Conservation (phyloP, 92 coral and sea anemone species). For the Epizoanthus fatuus region DNA sequence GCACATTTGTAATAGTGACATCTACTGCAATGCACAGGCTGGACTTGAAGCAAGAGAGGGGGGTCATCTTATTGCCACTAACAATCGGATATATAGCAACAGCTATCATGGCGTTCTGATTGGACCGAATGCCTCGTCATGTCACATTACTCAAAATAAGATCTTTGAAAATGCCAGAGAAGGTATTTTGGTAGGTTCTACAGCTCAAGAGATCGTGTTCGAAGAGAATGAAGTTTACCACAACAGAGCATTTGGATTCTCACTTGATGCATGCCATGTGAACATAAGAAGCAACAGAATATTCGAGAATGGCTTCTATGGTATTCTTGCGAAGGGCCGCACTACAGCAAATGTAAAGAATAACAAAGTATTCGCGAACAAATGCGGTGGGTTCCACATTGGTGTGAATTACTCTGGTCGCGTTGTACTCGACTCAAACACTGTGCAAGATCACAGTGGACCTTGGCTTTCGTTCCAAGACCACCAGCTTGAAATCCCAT, state of each 20-base stretch:
- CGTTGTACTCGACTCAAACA: constrained; percentile 62
- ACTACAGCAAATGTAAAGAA: constrained; percentile 58
- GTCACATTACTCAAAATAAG: constrained; percentile 52
- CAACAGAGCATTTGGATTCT: constrained; percentile 77
- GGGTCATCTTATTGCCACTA: constrained; percentile 56
- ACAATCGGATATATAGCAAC: constrained; percentile 62
- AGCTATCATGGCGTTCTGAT: constrained; percentile 65
- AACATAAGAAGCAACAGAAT: constrained; percentile 49
- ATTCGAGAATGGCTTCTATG: constrained; percentile 80
- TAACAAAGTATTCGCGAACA: constrained; percentile 74
- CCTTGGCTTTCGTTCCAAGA: constrained; percentile 53
- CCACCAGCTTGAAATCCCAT: not conserved
- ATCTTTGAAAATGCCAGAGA: constrained; percentile 73
- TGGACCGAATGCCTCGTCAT: constrained; percentile 63
- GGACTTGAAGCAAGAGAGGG: constrained; percentile 81
- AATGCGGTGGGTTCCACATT: constrained; percentile 82
- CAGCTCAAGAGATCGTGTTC: not conserved
- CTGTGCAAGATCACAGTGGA: constrained; percentile 74
- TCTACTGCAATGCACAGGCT: constrained; percentile 66
- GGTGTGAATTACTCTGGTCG: constrained; percentile 68
- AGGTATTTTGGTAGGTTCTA: constrained; percentile 54
- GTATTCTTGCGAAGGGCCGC: constrained; percentile 52
- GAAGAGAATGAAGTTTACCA: constrained; percentile 66
- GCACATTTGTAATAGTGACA: constrained; percentile 45
- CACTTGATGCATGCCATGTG: constrained; percentile 40